Evolutionary conservation across 2,888 invertebrate genomes (phyloP).

Genomic region (Pelosia muscerda): DNA sequence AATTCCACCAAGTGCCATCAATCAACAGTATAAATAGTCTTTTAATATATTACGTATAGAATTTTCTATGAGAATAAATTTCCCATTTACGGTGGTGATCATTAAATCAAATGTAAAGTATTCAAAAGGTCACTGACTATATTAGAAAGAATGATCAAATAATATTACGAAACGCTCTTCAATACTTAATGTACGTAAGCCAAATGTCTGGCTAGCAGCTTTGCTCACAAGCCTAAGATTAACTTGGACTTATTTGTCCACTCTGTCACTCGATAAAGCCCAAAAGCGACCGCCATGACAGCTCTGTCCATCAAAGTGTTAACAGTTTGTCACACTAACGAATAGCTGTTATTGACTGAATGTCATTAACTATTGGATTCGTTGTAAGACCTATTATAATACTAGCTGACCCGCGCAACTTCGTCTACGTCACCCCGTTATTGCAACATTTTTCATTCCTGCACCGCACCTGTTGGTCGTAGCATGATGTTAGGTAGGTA

Average conservation of each 20-base stretch:
- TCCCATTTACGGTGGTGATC: too few relatives aligned
- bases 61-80: too few relatives aligned
- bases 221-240: constrained; percentile 1
- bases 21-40: too few relatives aligned
- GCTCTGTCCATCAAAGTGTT: constrained; percentile 2
- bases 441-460: too few relatives aligned
- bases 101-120: too few relatives aligned
- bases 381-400: too few relatives aligned
- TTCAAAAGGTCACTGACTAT: neutral
- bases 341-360: neutral
- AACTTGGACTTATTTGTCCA: neutral
- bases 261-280: constrained; percentile 2
- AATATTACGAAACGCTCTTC: neutral
- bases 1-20: too few relatives aligned
- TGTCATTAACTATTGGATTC: neutral
- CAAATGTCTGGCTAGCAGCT: neutral
- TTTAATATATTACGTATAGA: too few relatives aligned
- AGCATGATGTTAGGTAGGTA: too few relatives aligned
- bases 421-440: too few relatives aligned
- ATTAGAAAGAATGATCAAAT: neutral
- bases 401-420: too few relatives aligned
- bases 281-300: constrained; percentile 1
- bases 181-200: neutral
- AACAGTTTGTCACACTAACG: neutral
- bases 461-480: too few relatives aligned